Evolutionary conservation across 2,797 vertebrate genomes (phyloP), one percentile per base, ranked within the genome.

Genomic region (Halcyon badia): DNA sequence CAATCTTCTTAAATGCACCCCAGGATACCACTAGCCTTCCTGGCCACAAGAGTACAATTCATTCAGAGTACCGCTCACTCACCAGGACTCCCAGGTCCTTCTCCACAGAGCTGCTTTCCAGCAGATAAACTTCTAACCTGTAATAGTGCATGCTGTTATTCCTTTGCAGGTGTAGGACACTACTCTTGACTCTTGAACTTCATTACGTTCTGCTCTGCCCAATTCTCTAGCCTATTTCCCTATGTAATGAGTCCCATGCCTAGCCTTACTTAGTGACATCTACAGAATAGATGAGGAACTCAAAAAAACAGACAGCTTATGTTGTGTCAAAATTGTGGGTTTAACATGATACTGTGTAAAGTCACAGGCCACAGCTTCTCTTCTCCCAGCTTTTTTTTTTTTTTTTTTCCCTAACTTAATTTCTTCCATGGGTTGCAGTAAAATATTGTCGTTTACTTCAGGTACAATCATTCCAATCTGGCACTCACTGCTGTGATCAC

Each of bases 401-500:
- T 46, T 21, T 21, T 60, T 64, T 35, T 35, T 35, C 8, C 35
- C 24, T 42, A 83, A 77, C 94, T 94, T 62, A 71, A 72, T 94
- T 94, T 83, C 37, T 83, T 88, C 60, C 42, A 37, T 12, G 21
- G 14, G 20, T 87, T 94, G 57, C 52, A 72, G 57, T 61, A 81
- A 87, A 91, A 80, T 48, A 94, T 24, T 86, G 21, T 26, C n/a
- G 24, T 46, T 92, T 87, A 48, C 72, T 90, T 91, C 54, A 65
- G 37, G 41, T 78, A n/a, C 30, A 62, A 54, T 83, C 61, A 62
- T 90, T 91, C 61, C 31, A 78, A 54, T 9, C 20, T 89, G 57
- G 41, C 72, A 91, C 66, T 85, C 48, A 71, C 64, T 57, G 31
- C 52, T 68, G 41, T 2, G 2, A 90, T 89, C 60, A 66, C 33